phyloP scores from a whole-genome alignment of 2,113 vertebrate species.

The Salminus brasiliensis region DNA sequence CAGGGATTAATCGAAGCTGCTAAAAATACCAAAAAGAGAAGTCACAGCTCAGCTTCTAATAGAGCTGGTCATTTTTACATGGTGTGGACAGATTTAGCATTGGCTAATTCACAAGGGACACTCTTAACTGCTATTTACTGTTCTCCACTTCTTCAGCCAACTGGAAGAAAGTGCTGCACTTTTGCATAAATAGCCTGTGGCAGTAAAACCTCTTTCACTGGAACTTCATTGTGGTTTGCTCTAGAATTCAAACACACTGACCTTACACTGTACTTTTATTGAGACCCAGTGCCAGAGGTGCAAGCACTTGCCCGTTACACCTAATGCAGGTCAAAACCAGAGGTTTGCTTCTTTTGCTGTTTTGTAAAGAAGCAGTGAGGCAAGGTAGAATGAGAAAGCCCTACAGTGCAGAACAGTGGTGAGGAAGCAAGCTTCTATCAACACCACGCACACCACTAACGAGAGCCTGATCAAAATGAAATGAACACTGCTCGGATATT shows the following conservation, averaged over 20 bases:
- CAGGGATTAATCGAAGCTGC: slow-evolving; percentile 22
- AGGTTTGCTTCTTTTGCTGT: too few species aligned
- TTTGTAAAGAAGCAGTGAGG: neutral
- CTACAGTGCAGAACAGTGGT: neutral
- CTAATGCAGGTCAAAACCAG: neutral
- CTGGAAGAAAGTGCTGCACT: neutral
- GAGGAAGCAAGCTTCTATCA: neutral
- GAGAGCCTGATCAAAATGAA: slow-evolving; percentile 1
- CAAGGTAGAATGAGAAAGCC: neutral
- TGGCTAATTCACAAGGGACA: slow-evolving; percentile 2
- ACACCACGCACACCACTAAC: neutral
- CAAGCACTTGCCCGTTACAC: neutral
- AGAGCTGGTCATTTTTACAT: slow-evolving; percentile 14
- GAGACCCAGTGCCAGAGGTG: neutral
- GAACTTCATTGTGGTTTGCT: neutral
- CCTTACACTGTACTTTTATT: neutral
- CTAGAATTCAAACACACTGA: neutral
- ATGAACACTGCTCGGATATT: slow-evolving; percentile 23
- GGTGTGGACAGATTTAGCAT: slow-evolving; percentile 30
- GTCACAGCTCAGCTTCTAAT: slow-evolving; percentile 28
- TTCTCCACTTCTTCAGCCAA: slow-evolving; percentile 9
- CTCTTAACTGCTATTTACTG: slow-evolving; percentile 26
- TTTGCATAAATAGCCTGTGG: neutral
- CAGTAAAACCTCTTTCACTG: neutral
- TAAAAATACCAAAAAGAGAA: slow-evolving; percentile 20